These are phyloP conservation scores for Serinus canaria DNA, from an alignment of 2,113 vertebrate species.

Conservation along the genomic window DNA sequence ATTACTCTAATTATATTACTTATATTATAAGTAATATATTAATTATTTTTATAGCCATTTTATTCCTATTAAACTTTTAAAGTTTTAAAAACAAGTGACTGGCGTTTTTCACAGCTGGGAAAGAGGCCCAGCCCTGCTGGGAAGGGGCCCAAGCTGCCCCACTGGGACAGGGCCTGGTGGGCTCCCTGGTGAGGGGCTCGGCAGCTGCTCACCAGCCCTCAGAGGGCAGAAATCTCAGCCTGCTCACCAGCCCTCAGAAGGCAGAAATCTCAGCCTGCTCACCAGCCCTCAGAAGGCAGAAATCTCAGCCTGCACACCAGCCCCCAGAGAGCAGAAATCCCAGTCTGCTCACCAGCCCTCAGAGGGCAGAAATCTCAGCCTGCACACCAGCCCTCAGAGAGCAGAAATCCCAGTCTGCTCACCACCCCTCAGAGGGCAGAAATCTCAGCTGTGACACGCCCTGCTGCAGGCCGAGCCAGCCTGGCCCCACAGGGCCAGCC, in stretches of 20 bases:
- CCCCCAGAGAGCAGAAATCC: neutral
- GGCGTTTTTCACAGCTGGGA: too few relatives aligned
- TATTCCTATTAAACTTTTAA: too few relatives aligned
- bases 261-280: neutral
- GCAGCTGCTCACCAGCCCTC: too few relatives aligned
- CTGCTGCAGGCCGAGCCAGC: accelerated
- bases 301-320: neutral
- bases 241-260: neutral
- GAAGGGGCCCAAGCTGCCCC: neutral
- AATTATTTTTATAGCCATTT: too few relatives aligned
- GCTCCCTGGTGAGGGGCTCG: neutral
- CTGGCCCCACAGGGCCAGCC: too few relatives aligned
- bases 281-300: neutral
- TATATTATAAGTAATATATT: too few relatives aligned
- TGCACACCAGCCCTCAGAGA: neutral
- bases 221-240: neutral
- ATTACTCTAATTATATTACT: too few relatives aligned
- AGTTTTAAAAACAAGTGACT: too few relatives aligned
- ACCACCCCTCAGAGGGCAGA: neutral
- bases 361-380: neutral
- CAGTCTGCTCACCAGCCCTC: neutral
- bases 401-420: neutral
- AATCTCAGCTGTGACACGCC: too few relatives aligned
- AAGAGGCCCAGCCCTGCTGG: neutral
- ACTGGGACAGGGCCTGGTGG: too few relatives aligned